Conservation (phyloP, 1,140 invertebrate genomes). For the Musca domestica region DNA sequence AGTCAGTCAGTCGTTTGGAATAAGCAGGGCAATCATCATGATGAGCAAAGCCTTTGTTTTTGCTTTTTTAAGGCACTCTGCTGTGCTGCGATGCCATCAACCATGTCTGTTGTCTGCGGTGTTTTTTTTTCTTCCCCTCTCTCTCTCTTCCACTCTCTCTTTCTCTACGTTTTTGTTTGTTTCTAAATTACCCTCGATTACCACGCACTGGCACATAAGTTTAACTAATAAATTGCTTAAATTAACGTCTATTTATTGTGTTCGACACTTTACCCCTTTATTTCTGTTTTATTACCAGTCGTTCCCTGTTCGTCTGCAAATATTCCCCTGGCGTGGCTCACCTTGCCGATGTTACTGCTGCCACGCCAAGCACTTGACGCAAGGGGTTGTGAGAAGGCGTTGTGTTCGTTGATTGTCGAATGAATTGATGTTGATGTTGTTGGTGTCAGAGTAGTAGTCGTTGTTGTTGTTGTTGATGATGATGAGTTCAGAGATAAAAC, state of each 20-base stretch:
- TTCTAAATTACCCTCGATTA: not conserved
- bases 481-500: conserved; percentile 21
- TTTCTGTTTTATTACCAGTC: not conserved
- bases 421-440: not conserved
- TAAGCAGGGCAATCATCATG: not conserved
- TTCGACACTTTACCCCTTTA: conserved; percentile 16
- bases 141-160: not conserved
- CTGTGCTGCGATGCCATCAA: not conserved
- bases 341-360: not conserved
- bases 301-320: not conserved
- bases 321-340: not conserved
- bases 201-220: conserved; percentile 6
- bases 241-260: conserved; percentile 21
- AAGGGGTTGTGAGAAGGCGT: not conserved
- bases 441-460: not conserved
- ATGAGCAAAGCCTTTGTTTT: not conserved
- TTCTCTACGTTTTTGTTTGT: not conserved
- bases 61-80: not conserved
- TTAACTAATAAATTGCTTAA: conserved; percentile 22
- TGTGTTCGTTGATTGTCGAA: not conserved
- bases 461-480: conserved; percentile 1
- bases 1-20: not conserved
- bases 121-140: not conserved
- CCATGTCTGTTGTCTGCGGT: not conserved
- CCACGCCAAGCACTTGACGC: not conserved